phyloP scores from a whole-genome alignment of 2,888 invertebrate species.

The Eledona agricola region DNA sequence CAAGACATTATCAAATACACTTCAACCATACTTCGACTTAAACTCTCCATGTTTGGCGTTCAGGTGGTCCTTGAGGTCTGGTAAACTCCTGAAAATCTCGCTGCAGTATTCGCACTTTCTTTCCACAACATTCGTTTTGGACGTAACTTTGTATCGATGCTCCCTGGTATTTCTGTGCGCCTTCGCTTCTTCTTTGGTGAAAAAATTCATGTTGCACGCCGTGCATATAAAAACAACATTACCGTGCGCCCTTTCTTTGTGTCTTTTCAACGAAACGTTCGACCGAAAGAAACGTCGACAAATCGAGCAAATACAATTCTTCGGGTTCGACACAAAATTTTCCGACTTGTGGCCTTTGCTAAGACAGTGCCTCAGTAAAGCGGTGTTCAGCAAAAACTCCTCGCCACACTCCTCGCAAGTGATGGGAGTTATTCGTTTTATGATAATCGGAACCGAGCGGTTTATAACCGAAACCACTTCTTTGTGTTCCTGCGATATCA shows the following conservation, averaged over 20 bases:
- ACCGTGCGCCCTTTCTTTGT: constrained; percentile 70
- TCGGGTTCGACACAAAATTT: constrained; percentile 60
- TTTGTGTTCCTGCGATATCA: constrained; percentile 72
- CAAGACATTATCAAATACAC: neutral
- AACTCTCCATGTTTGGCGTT: constrained; percentile 69
- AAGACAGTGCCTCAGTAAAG: constrained; percentile 71
- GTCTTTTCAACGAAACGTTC: constrained; percentile 73
- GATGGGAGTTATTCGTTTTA: constrained; percentile 72
- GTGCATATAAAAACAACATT: constrained; percentile 72
- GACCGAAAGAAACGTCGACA: constrained; percentile 72
- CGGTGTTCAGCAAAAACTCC: constrained; percentile 78
- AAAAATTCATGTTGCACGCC: constrained; percentile 72
- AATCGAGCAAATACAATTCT: constrained; percentile 68
- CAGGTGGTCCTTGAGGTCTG: constrained; percentile 71
- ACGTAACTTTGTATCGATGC: constrained; percentile 70
- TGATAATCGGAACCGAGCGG: constrained; percentile 81
- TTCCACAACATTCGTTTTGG: constrained; percentile 57
- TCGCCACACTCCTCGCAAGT: constrained; percentile 74
- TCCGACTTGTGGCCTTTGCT: constrained; percentile 59
- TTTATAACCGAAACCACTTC: constrained; percentile 81
- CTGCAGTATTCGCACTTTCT: constrained; percentile 72
- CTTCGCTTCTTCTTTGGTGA: constrained; percentile 69
- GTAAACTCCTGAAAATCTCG: constrained; percentile 65
- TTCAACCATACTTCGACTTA: constrained; percentile 67
- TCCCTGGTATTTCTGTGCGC: constrained; percentile 72